A percentile compares a stretch with the other conserved stretches of the same genome.
phyloP scores from a whole-genome alignment of 2,113 vertebrate species.

The Probosciger aterrimus region DNA sequence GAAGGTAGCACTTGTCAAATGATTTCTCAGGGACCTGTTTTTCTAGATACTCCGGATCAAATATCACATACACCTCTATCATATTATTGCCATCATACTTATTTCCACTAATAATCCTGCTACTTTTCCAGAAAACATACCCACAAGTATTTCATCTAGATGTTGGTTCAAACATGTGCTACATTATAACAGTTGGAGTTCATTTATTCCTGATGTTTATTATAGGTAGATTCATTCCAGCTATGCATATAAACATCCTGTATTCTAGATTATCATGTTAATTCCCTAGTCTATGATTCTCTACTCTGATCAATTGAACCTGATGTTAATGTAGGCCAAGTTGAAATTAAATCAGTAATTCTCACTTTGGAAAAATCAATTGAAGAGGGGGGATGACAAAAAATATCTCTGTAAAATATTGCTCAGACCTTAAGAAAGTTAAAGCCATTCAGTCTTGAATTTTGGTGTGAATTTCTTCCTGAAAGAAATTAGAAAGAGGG shows the following conservation, averaged over 20 bases:
- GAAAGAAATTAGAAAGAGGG: background rate
- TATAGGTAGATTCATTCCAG: background rate
- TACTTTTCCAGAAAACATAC: background rate
- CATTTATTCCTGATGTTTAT: background rate
- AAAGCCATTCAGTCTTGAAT: background rate
- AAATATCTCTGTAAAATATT: background rate
- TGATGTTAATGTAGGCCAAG: background rate
- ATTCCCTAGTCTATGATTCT: background rate
- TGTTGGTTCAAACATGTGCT: background rate
- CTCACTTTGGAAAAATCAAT: background rate
- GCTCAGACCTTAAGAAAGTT: background rate
- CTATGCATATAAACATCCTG: background rate
- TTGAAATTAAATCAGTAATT: background rate
- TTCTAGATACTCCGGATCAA: background rate
- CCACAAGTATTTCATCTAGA: background rate
- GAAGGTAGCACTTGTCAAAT: background rate
- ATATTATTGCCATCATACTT: background rate
- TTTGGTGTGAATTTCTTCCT: background rate
- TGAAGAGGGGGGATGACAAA: fast-evolving
- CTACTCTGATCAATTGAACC: background rate
- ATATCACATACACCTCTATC: background rate
- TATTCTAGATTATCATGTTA: background rate
- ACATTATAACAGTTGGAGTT: background rate
- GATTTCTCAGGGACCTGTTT: background rate
- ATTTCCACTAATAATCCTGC: background rate